phyloP scores from a whole-genome alignment of 2,888 invertebrate genomes.

The Nineta flava region DNA sequence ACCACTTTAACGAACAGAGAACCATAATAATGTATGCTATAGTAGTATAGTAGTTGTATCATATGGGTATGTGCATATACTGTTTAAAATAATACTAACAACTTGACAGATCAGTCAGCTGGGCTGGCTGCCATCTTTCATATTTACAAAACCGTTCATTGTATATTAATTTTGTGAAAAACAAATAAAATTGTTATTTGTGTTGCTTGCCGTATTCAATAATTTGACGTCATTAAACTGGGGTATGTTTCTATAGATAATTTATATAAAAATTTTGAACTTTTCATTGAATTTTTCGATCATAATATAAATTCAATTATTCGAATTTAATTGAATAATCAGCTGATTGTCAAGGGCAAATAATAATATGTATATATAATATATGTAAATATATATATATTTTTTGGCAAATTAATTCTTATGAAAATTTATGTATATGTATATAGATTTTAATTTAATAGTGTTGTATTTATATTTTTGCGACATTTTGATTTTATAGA shows the following conservation, averaged over 20 bases:
- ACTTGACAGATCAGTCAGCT: constrained; percentile 19
- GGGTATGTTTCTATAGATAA: background rate
- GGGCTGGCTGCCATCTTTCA: constrained; percentile 13
- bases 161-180: background rate
- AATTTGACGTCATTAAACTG: constrained; percentile 2
- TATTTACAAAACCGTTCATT: background rate
- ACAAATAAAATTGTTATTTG: background rate
- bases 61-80: too few species aligned
- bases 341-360: constrained; percentile 2
- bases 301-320: background rate
- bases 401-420: too few species aligned
- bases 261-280: background rate
- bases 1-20: too few species aligned
- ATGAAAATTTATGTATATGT: too few species aligned
- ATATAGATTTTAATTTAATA: background rate
- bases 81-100: constrained; percentile 7
- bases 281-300: background rate
- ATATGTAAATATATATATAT: background rate
- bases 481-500: background rate
- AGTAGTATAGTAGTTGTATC: too few species aligned
- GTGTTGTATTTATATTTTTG: background rate
- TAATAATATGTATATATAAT: background rate
- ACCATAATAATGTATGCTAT: too few species aligned
- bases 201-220: background rate
- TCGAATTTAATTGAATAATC: background rate